Base-by-base conservation (phyloP, 1,140 invertebrate species). In the Triops cancriformis region DNA sequence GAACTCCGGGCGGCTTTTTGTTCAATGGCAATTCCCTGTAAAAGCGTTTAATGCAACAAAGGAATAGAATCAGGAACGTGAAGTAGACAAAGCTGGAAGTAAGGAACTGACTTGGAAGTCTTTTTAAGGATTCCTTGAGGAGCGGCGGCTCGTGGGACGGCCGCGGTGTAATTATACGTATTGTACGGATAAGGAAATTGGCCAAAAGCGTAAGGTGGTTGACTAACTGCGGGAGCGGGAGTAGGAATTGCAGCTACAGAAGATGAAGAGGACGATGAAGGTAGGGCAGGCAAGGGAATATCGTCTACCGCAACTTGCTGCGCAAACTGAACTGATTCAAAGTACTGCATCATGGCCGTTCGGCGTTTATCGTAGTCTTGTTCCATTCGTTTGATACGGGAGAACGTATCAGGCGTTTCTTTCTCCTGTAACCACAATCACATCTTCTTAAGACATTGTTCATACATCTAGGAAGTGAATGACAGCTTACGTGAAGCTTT, bases 241-340 rank as follows among this genome's bases (percentile, higher is more conserved):
- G 26, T 26, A 9, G 79, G 23, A 73, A 51, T 75, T 42, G 45
- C 76, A 42, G 41, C 14, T 28, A 64, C 26, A 83, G 81, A 37
- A 83, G 80, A 79, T 84, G 85, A 80, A 82, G 85, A 73, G 27
- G 28, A 31, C 26, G 26, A 41, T 10, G 31, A 37, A 4, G 37
- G 37, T 41, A 45, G 4, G 6, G 91, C 88, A 41, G 96, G 96
- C 78, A 98, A 85, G 10, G 96, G 96, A 86, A 99, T 98, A 84
- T 98, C 95, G 86, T 98, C 95, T n/a, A 98, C 89, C 86, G 94
- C 92, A 1, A 98, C 96, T 83, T 94, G 93, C 83, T 98, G 95
- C 10, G 97, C 96, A 87, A 94, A 93, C 75, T 87, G 86, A 0
- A 98, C 96, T 79, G 96, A 95, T 85, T 98, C 96, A 86, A 93